Evolutionary conservation across 2,888 invertebrate species (phyloP), one percentile per base, ranked within the genome.

Genomic region (Alentia gelatinosa): DNA sequence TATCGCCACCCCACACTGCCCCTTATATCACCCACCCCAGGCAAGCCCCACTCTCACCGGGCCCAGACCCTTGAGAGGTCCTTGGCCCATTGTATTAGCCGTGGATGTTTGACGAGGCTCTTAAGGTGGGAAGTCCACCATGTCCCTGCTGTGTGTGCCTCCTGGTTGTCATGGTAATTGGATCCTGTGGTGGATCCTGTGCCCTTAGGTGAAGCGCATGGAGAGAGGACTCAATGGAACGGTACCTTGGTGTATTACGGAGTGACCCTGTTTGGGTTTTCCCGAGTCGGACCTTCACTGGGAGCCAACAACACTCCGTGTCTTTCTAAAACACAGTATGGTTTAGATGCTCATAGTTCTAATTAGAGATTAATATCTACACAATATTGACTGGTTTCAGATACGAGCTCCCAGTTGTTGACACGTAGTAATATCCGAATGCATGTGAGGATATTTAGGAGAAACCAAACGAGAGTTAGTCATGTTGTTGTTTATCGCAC

Each of bases 111-210:
- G 37, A 35, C 79, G 15, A 26, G 39, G 37, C 39, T 23, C 37
- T 79, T 79, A 26, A n/a, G n/a, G 56, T 56, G 56, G n/a, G 23
- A 19, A n/a, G 56, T n/a, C n/a, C n/a, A n/a, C n/a, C 56, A 26
- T 35, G 1, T 5, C 39, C 37, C 79, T 39, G 37, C n/a, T 56
- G 56, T n/a, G n/a, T 56, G 56, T 56, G 26, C 37, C 39, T 26
- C 79, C n/a, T 19, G 79, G 79, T 79, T 79, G 79, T 5, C 79
- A 79, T 79, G 79, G 39, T 79, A 37, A 79, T 79, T 79, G 39
- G 37, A 39, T 39, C 19, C 79, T 19, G 39, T 26, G 68, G 12
- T 68, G 33, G 68, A 68, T 30, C 68, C 23, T 19, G 30, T 26
- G 9, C 63, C 63, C n/a, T 5, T n/a, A 23, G 63, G 26, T 68